Base-by-base conservation (phyloP, 2,888 invertebrate genomes). In the Sminthurides aquaticus region DNA sequence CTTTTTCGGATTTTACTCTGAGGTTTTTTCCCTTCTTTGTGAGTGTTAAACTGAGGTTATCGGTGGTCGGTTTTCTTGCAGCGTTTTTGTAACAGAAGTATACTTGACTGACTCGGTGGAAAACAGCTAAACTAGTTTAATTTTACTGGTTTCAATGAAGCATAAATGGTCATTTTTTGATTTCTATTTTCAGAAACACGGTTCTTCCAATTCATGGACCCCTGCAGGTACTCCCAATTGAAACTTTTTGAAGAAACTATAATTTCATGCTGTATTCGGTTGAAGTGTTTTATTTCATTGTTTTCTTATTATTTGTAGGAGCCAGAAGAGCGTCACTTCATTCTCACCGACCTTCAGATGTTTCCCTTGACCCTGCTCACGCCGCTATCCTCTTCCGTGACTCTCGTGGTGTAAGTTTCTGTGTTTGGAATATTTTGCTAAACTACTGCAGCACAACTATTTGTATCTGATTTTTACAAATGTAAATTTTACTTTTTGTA, bases 381-480 rank as follows among this genome's bases (percentile, higher is more conserved):
- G 91, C 91, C 60, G 92, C 93, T 75, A 92, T 93, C 76, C 82
- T 93, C 70, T 93, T 93, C 80, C 83, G 92, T 75, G 91, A 93
- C 80, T 90, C 92, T n/a, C 83, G 92, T 82, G 92, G 92, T 84
- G 92, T 92, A 79, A 88, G 90, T 25, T 22, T 55, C 49, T 26
- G 56, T 54, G n/a, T n/a, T n/a, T n/a, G n/a, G n/a, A n/a, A n/a
- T 62, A 48, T 55, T 63, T 52, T 49, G 57, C 27, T 57, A 8
- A 18, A 52, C 18, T 59, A 27, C 20, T 8, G 11, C n/a, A n/a
- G n/a, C n/a, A n/a, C n/a, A n/a, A n/a, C n/a, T n/a, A n/a, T n/a
- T n/a, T n/a, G n/a, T n/a, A n/a, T n/a, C n/a, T n/a, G n/a, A n/a
- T n/a, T n/a, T n/a, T n/a, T n/a, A n/a, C n/a, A n/a, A n/a, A n/a